These are phyloP conservation scores for Colostygia pectinataria DNA, from an alignment of 2,888 invertebrate species.

Conservation along the genomic window DNA sequence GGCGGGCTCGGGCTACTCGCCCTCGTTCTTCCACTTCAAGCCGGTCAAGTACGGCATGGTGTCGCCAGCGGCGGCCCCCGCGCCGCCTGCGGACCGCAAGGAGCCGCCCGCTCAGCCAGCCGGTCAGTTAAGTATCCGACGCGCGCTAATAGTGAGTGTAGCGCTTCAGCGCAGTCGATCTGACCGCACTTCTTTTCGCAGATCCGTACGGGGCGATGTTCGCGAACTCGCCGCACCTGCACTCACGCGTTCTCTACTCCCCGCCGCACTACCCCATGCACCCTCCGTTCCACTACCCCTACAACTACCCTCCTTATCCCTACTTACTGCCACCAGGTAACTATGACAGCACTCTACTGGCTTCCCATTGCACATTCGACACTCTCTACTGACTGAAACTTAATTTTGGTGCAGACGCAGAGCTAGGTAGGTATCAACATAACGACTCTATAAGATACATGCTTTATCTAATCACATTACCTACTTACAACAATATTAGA, in stretches of 20 bases:
- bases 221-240: conserved; percentile 70
- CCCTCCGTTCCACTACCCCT: conserved; percentile 77
- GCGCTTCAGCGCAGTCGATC: conserved; percentile 66
- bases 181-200: conserved; percentile 73
- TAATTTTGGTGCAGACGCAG: conserved; percentile 18
- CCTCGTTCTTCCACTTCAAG: conserved; percentile 96
- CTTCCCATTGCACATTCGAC: conserved; percentile 28
- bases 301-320: conserved; percentile 76
- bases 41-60: conserved; percentile 91
- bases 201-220: conserved; percentile 75
- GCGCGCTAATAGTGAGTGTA: conserved; percentile 74
- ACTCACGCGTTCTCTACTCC: conserved; percentile 75
- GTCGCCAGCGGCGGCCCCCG: conserved; percentile 72
- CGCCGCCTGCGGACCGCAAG: conserved; percentile 75
- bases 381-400: conserved; percentile 23
- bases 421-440: conserved; percentile 14
- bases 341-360: conserved; percentile 42
- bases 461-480: background rate
- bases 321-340: conserved; percentile 78
- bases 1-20: conserved; percentile 90
- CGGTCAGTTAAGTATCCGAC: conserved; percentile 83
- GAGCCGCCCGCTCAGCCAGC: conserved; percentile 80
- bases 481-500: background rate
- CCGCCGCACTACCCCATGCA: conserved; percentile 79
- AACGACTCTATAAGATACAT: background rate